Percentiles rank a stretch among this genome's conserved stretches.
Evolutionary conservation across 1,140 invertebrate species (phyloP).

Genomic region (Brachionus rotundiformis): DNA sequence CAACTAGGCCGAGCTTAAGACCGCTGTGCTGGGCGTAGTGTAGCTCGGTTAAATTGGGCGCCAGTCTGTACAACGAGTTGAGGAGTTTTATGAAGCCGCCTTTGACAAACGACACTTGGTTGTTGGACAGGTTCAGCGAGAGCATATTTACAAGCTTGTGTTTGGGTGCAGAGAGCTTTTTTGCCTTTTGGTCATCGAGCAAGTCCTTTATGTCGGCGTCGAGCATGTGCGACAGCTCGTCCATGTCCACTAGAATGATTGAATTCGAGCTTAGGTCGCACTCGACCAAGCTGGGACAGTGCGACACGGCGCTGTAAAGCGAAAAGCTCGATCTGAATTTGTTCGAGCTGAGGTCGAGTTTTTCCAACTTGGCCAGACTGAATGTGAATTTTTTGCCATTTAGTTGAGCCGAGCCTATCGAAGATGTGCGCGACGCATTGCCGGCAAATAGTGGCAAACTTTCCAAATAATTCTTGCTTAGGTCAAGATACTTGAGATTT

Average conservation of each 20-base stretch:
- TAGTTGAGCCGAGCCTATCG: background rate
- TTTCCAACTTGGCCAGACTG: slow-evolving; percentile 4
- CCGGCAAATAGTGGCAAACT: background rate
- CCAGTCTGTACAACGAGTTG: background rate
- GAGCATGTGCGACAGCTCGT: background rate
- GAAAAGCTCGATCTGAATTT: background rate
- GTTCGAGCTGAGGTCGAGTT: background rate
- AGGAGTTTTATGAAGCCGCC: slow-evolving; percentile 37
- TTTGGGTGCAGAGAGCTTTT: background rate
- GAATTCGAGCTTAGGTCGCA: slow-evolving; percentile 14
- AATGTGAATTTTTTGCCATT: slow-evolving; percentile 25
- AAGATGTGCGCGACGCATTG: background rate
- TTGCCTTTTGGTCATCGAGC: slow-evolving; percentile 11
- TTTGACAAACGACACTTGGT: background rate
- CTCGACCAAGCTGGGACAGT: background rate
- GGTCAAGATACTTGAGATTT: background rate
- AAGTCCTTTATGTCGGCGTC: background rate
- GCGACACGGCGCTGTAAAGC: background rate
- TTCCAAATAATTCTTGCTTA: background rate
- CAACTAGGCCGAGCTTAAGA: background rate
- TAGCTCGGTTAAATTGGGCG: background rate
- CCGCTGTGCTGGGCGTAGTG: background rate
- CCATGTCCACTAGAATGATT: background rate
- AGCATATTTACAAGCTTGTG: background rate
- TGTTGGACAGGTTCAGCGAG: background rate